These are phyloP conservation scores for Homarus gammarus DNA, from an alignment of 2,888 invertebrate genomes.

Conservation along the genomic window DNA sequence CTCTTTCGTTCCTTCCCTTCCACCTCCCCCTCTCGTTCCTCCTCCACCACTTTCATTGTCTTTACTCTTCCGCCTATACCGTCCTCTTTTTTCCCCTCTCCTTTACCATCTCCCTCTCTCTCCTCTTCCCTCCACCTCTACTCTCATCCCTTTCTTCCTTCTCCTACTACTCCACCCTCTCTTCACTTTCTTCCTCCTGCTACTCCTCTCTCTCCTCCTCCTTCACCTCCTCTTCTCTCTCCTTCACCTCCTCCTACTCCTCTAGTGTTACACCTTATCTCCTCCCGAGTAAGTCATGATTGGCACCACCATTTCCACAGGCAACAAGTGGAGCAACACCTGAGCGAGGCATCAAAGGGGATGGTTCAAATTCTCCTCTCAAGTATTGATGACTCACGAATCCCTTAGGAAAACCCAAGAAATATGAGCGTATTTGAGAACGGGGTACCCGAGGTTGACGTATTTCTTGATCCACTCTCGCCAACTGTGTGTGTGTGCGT, in stretches of 20 bases:
- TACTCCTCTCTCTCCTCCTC: not conserved
- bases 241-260: not conserved
- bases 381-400: not conserved
- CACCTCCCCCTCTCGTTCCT: not conserved
- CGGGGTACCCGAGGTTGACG: not conserved
- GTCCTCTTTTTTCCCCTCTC: too few relatives aligned
- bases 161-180: too few relatives aligned
- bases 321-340: not conserved
- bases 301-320: not conserved
- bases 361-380: not conserved
- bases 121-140: too few relatives aligned
- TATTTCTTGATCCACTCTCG: too few relatives aligned
- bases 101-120: too few relatives aligned
- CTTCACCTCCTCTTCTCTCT: not conserved
- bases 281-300: not conserved
- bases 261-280: not conserved
- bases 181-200: too few relatives aligned
- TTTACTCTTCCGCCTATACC: too few relatives aligned
- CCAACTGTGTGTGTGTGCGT: too few relatives aligned
- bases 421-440: not conserved
- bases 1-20: too few relatives aligned
- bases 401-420: not conserved
- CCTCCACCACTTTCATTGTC: too few relatives aligned
- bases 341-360: not conserved
- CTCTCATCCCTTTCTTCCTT: too few relatives aligned